Evolutionary conservation across 2,797 vertebrate genomes (phyloP), one percentile per base, ranked within the genome.

Genomic region (Acropternis orthonyx): DNA sequence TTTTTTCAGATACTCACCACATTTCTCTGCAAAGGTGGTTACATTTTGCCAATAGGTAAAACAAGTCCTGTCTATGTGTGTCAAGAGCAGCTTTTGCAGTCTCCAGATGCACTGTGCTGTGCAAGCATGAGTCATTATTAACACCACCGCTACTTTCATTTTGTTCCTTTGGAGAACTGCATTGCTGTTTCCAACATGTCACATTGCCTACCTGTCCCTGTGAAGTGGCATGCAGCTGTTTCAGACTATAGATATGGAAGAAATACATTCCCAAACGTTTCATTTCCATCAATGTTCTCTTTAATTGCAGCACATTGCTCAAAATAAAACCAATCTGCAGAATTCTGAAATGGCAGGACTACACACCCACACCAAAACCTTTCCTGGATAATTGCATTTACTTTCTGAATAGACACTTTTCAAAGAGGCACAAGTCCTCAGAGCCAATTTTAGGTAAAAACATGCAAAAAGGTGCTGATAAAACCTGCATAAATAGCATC

Each of bases 91-190:
- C 88, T 91, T 94, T 69, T 83, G 77, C 95, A 92, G 84, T 39
- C 93, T 85, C 80, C 84, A 95, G 81, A 71, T 74, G 59, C 92
- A 95, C 88, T 91, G 81, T 96, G 93, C 96, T 95, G 84, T 93
- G 92, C 84, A 91, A 95, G 94, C 88, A 82, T 95, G 95, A 96
- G 90, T 95, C 95, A 95, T 87, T 93, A 94, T 65, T 92, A 96
- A 80, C 92, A 95, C 52, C 78, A 85, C 72, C 36, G 28, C 56
- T 41, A 80, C 80, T 72, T 85, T 94, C 92, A 75, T 96, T 95
- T 88, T 92, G 95, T 75, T 95, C 93, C 84, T 95, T 13, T n/a
- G 85, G 93, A 95, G 92, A 86, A 65, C 92, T 74, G 92, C 62
- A 62, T 1, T 89, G 88, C 93, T 85, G 75, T 87, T 95, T 75